phyloP scores from a whole-genome alignment of 2,888 invertebrate genomes.

The Dione juno region DNA sequence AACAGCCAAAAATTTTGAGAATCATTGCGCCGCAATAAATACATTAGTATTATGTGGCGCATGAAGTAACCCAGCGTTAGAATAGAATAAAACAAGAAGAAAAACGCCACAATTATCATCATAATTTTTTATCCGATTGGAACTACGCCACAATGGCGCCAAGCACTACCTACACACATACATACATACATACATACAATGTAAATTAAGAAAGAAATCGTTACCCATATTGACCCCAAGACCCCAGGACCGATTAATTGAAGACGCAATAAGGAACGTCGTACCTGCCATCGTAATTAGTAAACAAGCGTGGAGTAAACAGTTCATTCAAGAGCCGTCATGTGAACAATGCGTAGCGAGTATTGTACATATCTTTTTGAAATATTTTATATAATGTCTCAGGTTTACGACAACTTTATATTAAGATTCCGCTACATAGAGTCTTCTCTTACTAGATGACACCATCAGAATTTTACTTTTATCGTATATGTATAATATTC shows the following conservation, averaged over 20 bases:
- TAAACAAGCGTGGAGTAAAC: conserved; percentile 28
- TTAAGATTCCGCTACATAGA: too few relatives aligned
- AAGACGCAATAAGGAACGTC: conserved; percentile 21
- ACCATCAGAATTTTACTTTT: too few relatives aligned
- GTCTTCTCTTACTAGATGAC: too few relatives aligned
- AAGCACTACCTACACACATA: neutral
- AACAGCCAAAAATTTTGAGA: too few relatives aligned
- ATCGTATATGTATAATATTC: too few relatives aligned
- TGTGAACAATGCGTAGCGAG: conserved; percentile 6
- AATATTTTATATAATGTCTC: too few relatives aligned
- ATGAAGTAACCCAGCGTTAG: too few relatives aligned
- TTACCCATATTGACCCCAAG: conserved; percentile 24
- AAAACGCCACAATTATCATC: neutral
- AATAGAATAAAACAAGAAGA: too few relatives aligned
- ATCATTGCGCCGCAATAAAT: too few relatives aligned
- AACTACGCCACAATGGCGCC: neutral
- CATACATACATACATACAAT: neutral
- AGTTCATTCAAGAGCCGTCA: conserved; percentile 12
- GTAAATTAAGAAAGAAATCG: conserved; percentile 12
- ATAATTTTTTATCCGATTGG: neutral
- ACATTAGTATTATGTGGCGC: too few relatives aligned
- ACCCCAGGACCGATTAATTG: conserved; percentile 30
- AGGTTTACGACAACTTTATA: too few relatives aligned
- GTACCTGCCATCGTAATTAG: conserved; percentile 35
- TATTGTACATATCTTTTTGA: neutral